Percentiles rank a stretch among this genome's conserved stretches.
Evolutionary conservation across 2,113 vertebrate genomes (phyloP).

Genomic region (Cavia aperea): DNA sequence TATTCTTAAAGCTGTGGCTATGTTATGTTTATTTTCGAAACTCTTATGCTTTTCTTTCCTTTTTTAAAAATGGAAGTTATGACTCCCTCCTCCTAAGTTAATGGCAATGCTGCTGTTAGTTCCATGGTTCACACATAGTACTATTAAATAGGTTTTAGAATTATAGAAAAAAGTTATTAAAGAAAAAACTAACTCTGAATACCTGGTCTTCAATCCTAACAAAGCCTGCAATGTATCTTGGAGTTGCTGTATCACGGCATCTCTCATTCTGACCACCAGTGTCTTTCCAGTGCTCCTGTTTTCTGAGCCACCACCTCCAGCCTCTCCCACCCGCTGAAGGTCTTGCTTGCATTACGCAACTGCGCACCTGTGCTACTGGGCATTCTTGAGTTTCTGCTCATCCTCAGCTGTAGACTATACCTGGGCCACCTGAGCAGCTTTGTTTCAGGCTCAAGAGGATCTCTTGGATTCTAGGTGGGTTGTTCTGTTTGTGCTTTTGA

Average conservation of each 20-base stretch:
- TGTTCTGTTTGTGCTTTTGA: neutral
- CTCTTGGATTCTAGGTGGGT: neutral
- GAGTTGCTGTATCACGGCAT: neutral
- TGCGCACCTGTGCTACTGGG: too few species aligned
- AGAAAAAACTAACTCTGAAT: neutral
- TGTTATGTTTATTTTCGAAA: neutral
- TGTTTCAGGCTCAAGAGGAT: neutral
- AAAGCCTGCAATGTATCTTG: neutral
- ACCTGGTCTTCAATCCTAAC: neutral
- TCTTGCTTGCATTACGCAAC: neutral
- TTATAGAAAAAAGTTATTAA: neutral
- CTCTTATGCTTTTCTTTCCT: neutral
- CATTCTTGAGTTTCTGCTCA: neutral
- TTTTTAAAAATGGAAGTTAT: neutral
- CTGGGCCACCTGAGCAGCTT: neutral
- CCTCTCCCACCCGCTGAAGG: rapidly evolving
- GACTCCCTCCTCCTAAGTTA: neutral
- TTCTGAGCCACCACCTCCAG: neutral
- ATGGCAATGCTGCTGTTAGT: neutral
- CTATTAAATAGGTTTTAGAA: neutral
- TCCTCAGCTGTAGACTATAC: neutral
- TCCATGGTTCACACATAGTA: neutral
- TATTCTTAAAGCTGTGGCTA: neutral
- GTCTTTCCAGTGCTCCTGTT: neutral
- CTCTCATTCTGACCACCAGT: neutral